Percentiles rank a stretch among this genome's conserved stretches.
Conservation (phyloP, 1,140 invertebrate genomes). For the Lepidotrigona ventralis region DNA sequence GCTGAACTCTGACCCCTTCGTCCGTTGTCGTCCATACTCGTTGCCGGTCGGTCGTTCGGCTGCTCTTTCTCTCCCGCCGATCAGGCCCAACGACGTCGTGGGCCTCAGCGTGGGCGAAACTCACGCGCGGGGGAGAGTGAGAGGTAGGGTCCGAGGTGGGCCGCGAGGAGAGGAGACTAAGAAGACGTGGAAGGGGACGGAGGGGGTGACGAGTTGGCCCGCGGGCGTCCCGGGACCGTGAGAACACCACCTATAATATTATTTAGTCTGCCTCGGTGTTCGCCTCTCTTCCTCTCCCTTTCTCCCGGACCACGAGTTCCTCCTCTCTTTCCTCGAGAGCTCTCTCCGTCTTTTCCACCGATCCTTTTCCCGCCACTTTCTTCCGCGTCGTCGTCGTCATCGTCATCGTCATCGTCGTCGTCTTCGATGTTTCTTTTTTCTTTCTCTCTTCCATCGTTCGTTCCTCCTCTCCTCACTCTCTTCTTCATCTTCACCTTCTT, state of each 20-base stretch:
- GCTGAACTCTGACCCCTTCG: slow-evolving; percentile 77
- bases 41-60: slow-evolving; percentile 33
- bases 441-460: slow-evolving; percentile 15
- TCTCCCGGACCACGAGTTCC: slow-evolving; percentile 1
- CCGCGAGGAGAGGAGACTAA: slow-evolving; percentile 71
- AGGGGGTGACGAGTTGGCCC: slow-evolving; percentile 77
- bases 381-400: slow-evolving; percentile 13
- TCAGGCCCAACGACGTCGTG: slow-evolving; percentile 58
- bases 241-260: slow-evolving; percentile 81
- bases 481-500: slow-evolving; percentile 27
- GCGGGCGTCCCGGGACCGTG: slow-evolving; percentile 80
- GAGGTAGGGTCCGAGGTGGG: slow-evolving; percentile 66
- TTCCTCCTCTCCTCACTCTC: not conserved
- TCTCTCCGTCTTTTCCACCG: slow-evolving; percentile 30
- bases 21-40: slow-evolving; percentile 63
- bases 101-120: slow-evolving; percentile 75
- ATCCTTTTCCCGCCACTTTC: slow-evolving; percentile 13
- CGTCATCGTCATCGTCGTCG: not conserved
- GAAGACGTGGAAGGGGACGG: slow-evolving; percentile 46
- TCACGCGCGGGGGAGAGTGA: slow-evolving; percentile 56
- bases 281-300: slow-evolving; percentile 54
- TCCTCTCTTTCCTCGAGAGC: slow-evolving; percentile 36
- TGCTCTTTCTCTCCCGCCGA: slow-evolving; percentile 50
- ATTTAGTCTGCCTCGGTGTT: slow-evolving; percentile 77
- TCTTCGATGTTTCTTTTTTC: slow-evolving; percentile 26